Evolutionary conservation across 2,888 invertebrate species (phyloP).

Genomic region (Lochmaea capreae): DNA sequence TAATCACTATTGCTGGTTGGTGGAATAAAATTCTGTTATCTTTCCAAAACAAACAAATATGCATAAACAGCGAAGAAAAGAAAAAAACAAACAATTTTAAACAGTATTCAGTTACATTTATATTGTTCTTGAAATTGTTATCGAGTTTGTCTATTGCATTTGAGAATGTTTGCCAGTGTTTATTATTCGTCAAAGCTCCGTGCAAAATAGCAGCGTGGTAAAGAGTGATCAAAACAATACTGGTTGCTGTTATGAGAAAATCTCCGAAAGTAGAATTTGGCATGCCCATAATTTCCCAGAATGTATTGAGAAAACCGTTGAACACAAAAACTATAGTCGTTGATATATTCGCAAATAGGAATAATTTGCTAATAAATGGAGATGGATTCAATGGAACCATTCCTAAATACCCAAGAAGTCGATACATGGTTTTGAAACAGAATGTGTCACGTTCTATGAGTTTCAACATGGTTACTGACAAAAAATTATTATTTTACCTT

Average conservation of each 20-base stretch:
- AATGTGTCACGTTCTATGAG: no score
- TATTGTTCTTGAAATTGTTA: not conserved
- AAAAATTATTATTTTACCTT: no score
- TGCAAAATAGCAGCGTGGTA: not conserved
- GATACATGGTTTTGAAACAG: not conserved
- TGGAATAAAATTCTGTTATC: not conserved
- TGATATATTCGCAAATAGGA: no score
- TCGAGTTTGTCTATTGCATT: not conserved
- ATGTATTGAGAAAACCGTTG: no score
- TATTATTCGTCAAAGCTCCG: not conserved
- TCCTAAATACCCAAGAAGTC: not conserved
- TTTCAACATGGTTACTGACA: not conserved
- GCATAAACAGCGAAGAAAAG: not conserved
- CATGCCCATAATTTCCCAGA: no score
- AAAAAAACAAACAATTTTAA: not conserved
- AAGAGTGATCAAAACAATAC: no score
- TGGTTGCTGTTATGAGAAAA: no score
- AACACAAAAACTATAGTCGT: no score
- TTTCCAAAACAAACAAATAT: not conserved
- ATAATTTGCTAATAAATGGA: not conserved
- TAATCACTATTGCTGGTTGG: rapidly evolving
- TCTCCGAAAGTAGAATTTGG: no score
- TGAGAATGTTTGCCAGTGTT: not conserved
- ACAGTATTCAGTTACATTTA: not conserved
- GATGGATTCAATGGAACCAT: not conserved